phyloP scores from a whole-genome alignment of 1,140 invertebrate species.

The Brachionus rotundiformis region DNA sequence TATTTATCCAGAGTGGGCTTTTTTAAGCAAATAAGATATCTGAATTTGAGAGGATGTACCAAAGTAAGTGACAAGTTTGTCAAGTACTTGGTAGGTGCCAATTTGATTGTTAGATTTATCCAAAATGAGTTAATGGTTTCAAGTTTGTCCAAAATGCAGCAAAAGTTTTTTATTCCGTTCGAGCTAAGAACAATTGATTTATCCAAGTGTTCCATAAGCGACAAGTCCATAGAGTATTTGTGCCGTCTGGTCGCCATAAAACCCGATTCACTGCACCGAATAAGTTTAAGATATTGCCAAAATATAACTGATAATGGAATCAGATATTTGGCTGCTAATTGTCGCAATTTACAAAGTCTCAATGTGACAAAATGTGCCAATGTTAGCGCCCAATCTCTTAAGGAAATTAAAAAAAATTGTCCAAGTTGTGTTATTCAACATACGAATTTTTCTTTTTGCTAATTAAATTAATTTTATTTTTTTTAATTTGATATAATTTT shows the following conservation, averaged over 20 bases:
- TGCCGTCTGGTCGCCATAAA: not conserved
- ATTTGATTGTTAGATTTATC: not conserved
- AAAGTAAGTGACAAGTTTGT: constrained; percentile 12
- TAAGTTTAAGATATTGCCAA: constrained; percentile 17
- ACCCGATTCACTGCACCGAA: not conserved
- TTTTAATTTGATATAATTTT: too few relatives aligned
- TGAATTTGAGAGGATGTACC: constrained; percentile 18
- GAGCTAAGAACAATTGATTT: constrained; percentile 21
- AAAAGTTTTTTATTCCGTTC: not conserved
- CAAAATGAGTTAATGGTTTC: not conserved
- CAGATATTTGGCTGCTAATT: not conserved
- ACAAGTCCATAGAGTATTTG: constrained; percentile 36
- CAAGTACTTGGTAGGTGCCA: not conserved
- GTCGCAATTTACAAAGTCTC: constrained; percentile 25
- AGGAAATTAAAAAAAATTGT: constrained; percentile 45
- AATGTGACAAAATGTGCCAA: constrained; percentile 25
- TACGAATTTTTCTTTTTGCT: constrained; percentile 44
- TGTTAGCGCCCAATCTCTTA: not conserved
- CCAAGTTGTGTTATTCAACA: constrained; percentile 41
- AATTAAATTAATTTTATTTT: too few relatives aligned
- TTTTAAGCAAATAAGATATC: constrained; percentile 24
- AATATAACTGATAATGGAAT: constrained; percentile 16
- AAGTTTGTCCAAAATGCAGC: not conserved
- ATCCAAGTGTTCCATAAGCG: constrained; percentile 26
- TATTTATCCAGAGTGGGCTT: constrained; percentile 29